Percentiles rank a stretch among this genome's conserved stretches.
Conservation (phyloP, 2,888 invertebrate genomes). For the Rotaria sp. region DNA sequence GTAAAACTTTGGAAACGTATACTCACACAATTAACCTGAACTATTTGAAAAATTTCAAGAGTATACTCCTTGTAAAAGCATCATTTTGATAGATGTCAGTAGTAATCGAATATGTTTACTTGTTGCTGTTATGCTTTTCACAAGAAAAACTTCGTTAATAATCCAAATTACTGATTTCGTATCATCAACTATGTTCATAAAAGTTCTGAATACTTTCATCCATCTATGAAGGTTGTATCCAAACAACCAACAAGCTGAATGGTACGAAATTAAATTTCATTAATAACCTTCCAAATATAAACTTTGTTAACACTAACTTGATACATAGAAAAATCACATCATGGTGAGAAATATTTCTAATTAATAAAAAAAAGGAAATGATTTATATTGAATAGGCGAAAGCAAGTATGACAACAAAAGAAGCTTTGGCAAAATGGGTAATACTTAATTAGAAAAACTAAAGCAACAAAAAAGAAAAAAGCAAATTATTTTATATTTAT, state of each 20-base stretch:
- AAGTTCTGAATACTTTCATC: neutral
- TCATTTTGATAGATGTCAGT: no score
- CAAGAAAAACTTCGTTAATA: neutral
- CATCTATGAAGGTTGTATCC: neutral
- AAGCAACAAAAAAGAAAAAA: no score
- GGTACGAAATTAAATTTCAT: neutral
- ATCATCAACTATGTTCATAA: neutral
- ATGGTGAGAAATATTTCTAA: neutral
- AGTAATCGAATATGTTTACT: no score
- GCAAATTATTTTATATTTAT: no score
- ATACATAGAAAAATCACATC: neutral
- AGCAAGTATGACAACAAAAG: slow-evolving; percentile 35
- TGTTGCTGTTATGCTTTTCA: no score
- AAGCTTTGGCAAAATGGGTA: slow-evolving; percentile 40
- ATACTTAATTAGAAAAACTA: neutral
- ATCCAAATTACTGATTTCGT: neutral
- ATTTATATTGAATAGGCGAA: neutral
- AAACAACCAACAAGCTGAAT: neutral
- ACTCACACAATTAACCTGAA: no score
- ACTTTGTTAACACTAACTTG: no score
- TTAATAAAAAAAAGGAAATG: neutral
- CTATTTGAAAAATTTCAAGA: no score
- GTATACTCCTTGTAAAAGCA: no score
- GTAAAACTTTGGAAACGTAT: no score
- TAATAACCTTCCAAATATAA: no score